Evolutionary conservation across 2,797 vertebrate genomes (phyloP).

Genomic region (Otolemur crassicaudatus): DNA sequence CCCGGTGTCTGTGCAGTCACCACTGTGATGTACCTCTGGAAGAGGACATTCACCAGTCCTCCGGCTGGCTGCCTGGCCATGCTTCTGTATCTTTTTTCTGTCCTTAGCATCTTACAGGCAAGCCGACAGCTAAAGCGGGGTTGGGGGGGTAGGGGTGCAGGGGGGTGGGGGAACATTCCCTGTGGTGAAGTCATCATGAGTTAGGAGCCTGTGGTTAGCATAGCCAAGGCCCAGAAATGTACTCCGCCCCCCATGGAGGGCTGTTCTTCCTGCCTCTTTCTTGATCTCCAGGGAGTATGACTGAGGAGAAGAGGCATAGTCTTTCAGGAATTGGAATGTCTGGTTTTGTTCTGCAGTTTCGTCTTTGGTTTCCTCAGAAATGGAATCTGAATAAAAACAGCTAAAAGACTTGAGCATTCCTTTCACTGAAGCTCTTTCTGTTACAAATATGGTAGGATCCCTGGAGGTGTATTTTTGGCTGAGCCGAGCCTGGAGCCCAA

Average conservation of each 20-base stretch:
- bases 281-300: background rate
- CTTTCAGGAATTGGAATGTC: background rate
- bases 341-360: background rate
- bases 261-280: background rate
- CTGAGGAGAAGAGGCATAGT: background rate
- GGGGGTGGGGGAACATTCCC: background rate
- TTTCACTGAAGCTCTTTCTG: background rate
- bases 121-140: background rate
- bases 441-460: background rate
- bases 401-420: background rate
- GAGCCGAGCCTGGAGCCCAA: background rate
- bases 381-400: background rate
- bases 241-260: fast-evolving
- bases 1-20: background rate
- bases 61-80: no score
- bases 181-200: background rate
- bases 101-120: background rate
- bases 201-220: background rate
- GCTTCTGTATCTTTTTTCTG: background rate
- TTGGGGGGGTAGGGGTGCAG: no score
- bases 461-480: background rate
- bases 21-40: background rate
- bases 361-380: background rate
- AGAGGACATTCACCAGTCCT: no score
- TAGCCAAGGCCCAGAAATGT: background rate